Base-by-base conservation (phyloP, 2,888 invertebrate species). In the Clusia tigrina region DNA sequence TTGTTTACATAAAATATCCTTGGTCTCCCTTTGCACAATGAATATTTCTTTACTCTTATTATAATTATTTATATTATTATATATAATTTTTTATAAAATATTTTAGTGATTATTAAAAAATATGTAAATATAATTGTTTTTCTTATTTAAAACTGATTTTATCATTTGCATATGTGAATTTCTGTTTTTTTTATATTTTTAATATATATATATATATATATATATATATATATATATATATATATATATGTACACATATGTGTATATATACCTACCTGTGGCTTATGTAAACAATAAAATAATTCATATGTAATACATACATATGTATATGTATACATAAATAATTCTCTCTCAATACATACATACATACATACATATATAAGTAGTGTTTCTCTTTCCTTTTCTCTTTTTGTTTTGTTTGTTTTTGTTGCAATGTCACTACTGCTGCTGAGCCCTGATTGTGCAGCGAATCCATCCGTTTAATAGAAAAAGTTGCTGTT, bases 101-200 rank as follows among this genome's bases (percentile, higher is more conserved):
- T n/a, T n/a, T n/a, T n/a, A n/a, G n/a, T n/a, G n/a, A n/a, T n/a
- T n/a, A n/a, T 48, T 48, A 18, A 46, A 38, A 46, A 46, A 24
- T 57, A 46, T 57, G 18, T 46, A 23, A 48, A 25, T 46, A 24
- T 25, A 48, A 3, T 12, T 26, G 9, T 53, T n/a, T n/a, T 48
- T 18, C 10, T 26, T 54, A 54, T 54, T 54, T 54, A 26, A 32
- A 26, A 54, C 26, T 25, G 52, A 52, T 24, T 25, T 24, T 48
- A 48, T 42, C n/a, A 10, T 42, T 42, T 42, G 42, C n/a, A 42
- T 42, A 42, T 42, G 42, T n/a, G n/a, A n/a, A 15, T n/a, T 42
- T 42, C 6, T 32, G 32, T 32, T 32, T 32, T 42, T 42, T 42
- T 42, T 42, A 5, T 42, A 15, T 42, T 42, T 32, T 32, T 32